phyloP scores from a whole-genome alignment of 1,140 invertebrate genomes.

The Drosophila sechellia region DNA sequence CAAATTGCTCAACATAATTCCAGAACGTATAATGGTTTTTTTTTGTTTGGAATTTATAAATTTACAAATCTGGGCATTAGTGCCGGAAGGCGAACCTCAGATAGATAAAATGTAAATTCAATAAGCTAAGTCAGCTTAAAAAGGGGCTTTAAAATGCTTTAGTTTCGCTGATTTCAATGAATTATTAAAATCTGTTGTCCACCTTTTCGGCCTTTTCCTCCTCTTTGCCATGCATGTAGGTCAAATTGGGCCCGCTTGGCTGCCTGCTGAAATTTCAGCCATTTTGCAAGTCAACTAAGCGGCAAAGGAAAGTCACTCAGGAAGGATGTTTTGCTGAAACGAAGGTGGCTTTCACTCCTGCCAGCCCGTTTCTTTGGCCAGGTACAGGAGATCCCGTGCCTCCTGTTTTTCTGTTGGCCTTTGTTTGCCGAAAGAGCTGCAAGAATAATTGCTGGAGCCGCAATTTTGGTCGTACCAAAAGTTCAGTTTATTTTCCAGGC shows the following conservation, averaged over 20 bases:
- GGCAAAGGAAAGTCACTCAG: slow-evolving; percentile 36
- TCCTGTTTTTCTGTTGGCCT: slow-evolving; percentile 10
- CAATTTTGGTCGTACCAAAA: slow-evolving; percentile 12
- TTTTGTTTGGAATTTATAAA: slow-evolving; percentile 12
- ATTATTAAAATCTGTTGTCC: slow-evolving; percentile 60
- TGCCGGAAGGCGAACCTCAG: slow-evolving; percentile 14
- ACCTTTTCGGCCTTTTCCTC: slow-evolving; percentile 12
- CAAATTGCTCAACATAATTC: slow-evolving; percentile 55
- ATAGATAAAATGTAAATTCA: slow-evolving; percentile 67
- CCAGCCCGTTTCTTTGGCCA: slow-evolving; percentile 17
- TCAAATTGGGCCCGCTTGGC: slow-evolving; percentile 64
- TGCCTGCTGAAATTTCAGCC: slow-evolving; percentile 56
- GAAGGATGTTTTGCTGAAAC: slow-evolving; percentile 30
- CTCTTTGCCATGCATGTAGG: slow-evolving; percentile 58
- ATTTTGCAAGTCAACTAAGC: slow-evolving; percentile 76
- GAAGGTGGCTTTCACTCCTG: slow-evolving; percentile 40
- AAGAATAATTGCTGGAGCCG: slow-evolving; percentile 67
- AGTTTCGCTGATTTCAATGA: slow-evolving; percentile 47
- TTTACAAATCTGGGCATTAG: slow-evolving; percentile 59
- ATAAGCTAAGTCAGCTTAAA: slow-evolving; percentile 37
- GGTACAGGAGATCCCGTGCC: slow-evolving; percentile 3
- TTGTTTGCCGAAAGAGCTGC: slow-evolving; percentile 47
- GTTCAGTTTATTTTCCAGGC: slow-evolving; percentile 34
- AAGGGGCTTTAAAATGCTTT: slow-evolving; percentile 21
- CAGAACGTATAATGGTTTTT: slow-evolving; percentile 3